Base-by-base conservation (phyloP, 1,140 invertebrate genomes). In the Tetramorium parvispinum region DNA sequence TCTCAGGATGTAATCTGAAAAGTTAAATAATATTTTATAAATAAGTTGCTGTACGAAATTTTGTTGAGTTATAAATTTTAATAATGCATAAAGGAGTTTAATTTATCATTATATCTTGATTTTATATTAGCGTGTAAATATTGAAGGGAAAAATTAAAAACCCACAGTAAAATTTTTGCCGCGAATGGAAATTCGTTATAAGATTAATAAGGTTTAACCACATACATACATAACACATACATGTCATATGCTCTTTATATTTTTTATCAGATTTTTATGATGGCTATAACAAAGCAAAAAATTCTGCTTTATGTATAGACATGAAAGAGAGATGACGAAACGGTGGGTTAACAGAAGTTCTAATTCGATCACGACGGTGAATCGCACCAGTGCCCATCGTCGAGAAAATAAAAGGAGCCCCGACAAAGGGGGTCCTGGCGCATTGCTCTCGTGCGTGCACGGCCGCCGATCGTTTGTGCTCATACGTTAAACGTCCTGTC, bases 401-500 rank as follows among this genome's bases (percentile, higher is more conserved):
- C 16, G 82, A 63, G 73, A 85, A 85, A 78, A 85, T 85, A 85
- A 85, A 85, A 85, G 73, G 37, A 85, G 18, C 32, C 46, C 75
- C 82, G 46, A 78, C 82, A 85, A 85, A 85, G 73, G 21, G 70
- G 70, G 43, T 76, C 43, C 82, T 43, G 57, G 57, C 37, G 51
- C 49, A 59, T 63, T 43, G 57, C 55, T 78, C 55, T 78, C 73
- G 46, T 77, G 59, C 70, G 82, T 77, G 49, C 57, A 78, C 73
- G 57, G 49, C 32, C 73, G 82, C 18, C 46, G 57, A 78, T 59
- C 73, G 73, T 85, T 85, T 78, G 82, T 78, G 43, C 73, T 78
- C 82, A 37, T 78, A 85, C 71, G 73, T 85, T 85, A 85, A 85
- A 85, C 82, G 82, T 85, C 73, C 82, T 78, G 82, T 65, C 82